Conservation (phyloP, 2,113 vertebrate genomes). For the Heteronetta atricapilla region DNA sequence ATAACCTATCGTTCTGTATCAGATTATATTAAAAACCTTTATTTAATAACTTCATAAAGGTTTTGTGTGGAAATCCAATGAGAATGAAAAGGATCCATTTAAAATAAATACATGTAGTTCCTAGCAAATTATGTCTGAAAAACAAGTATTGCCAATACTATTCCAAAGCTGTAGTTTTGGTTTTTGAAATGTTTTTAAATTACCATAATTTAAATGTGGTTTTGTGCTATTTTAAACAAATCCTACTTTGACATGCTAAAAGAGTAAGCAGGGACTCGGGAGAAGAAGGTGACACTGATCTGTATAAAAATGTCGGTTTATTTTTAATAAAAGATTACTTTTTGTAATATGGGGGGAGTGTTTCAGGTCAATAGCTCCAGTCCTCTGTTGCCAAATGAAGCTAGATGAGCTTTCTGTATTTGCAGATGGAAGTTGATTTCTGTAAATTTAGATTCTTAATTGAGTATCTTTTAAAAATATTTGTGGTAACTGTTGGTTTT, state of each 20-base stretch:
- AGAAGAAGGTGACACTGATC: neutral
- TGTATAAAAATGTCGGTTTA: neutral
- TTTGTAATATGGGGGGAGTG: neutral
- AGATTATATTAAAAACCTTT: neutral
- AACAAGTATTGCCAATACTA: neutral
- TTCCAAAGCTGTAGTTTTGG: neutral
- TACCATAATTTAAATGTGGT: neutral
- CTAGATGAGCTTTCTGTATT: neutral
- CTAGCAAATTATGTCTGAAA: neutral
- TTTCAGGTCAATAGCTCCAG: neutral
- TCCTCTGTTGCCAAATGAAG: neutral
- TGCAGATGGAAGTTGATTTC: neutral
- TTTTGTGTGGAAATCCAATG: neutral
- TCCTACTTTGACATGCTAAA: neutral
- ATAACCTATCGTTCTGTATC: neutral
- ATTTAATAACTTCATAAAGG: neutral
- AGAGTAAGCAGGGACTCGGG: neutral
- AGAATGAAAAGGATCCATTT: neutral
- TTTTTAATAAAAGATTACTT: neutral
- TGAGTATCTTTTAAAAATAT: neutral
- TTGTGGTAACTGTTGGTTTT: neutral
- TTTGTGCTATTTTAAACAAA: neutral
- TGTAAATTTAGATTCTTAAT: neutral
- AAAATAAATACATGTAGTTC: neutral
- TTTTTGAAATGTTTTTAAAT: neutral